Percentiles rank a stretch among this genome's conserved stretches.
phyloP scores from a whole-genome alignment of 2,113 vertebrate genomes.

The Illadopsis cleaveri region DNA sequence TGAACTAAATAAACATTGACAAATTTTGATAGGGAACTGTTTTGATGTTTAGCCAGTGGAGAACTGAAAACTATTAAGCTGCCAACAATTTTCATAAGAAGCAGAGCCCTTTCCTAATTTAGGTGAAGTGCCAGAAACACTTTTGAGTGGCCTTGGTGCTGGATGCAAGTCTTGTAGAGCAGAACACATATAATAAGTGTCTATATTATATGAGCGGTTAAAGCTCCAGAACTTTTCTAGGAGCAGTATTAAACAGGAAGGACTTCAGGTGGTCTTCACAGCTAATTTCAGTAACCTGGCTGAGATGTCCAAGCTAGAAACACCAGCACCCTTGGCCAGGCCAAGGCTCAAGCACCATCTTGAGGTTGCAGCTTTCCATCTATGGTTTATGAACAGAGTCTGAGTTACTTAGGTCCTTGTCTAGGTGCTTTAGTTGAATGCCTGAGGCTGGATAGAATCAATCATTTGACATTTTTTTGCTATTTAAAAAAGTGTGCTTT shows the following conservation, averaged over 20 bases:
- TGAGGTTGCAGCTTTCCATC: neutral
- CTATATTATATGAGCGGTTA: neutral
- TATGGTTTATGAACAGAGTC: neutral
- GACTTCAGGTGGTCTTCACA: neutral
- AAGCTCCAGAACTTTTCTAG: neutral
- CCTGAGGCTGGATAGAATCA: neutral
- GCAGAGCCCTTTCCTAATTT: neutral
- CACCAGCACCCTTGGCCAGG: neutral
- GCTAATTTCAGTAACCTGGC: neutral
- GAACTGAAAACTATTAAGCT: neutral
- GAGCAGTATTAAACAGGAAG: neutral
- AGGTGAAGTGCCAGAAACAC: neutral
- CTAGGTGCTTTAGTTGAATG: neutral
- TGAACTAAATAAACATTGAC: neutral
- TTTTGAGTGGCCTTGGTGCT: neutral
- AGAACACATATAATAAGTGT: neutral
- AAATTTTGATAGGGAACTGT: neutral
- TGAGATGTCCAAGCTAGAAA: neutral
- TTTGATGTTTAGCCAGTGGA: neutral
- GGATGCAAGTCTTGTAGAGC: neutral
- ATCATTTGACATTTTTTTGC: neutral
- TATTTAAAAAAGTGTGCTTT: neutral
- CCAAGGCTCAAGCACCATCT: neutral
- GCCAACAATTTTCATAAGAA: neutral
- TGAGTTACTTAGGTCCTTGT: neutral